A percentile compares a stretch with the other conserved stretches of the same genome.
These are phyloP conservation scores for Gallirallus australis DNA, from an alignment of 2,797 vertebrate genomes.

Conservation along the genomic window DNA sequence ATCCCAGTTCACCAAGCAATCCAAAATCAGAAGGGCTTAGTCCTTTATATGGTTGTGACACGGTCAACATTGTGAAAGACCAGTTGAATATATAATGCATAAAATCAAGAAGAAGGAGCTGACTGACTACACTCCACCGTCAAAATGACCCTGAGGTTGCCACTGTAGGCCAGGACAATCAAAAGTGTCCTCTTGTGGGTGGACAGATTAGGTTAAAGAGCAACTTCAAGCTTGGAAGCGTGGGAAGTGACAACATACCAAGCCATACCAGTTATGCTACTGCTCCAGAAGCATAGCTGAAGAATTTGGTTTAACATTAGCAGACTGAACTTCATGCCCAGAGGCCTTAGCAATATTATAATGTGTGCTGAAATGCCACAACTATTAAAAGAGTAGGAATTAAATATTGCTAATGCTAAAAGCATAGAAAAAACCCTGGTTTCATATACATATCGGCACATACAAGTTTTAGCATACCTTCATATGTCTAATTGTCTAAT, in stretches of 20 bases:
- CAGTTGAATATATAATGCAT: neutral
- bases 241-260: neutral
- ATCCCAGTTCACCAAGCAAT: neutral
- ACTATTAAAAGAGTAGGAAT: neutral
- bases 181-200: neutral
- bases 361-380: neutral
- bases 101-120: neutral
- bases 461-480: neutral
- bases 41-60: neutral
- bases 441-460: neutral
- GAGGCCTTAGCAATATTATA: neutral
- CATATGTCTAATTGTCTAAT: neutral
- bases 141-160: neutral
- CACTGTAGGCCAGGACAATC: neutral
- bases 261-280: neutral
- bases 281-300: neutral
- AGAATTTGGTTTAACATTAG: neutral
- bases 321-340: neutral
- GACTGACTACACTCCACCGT: neutral
- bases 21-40: slow-evolving; percentile 6
- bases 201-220: neutral
- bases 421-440: neutral
- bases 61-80: neutral
- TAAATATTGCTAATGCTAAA: neutral
- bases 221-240: neutral